Evolutionary conservation across 2,888 invertebrate genomes (phyloP).

Genomic region (Himalopsyche japonica): DNA sequence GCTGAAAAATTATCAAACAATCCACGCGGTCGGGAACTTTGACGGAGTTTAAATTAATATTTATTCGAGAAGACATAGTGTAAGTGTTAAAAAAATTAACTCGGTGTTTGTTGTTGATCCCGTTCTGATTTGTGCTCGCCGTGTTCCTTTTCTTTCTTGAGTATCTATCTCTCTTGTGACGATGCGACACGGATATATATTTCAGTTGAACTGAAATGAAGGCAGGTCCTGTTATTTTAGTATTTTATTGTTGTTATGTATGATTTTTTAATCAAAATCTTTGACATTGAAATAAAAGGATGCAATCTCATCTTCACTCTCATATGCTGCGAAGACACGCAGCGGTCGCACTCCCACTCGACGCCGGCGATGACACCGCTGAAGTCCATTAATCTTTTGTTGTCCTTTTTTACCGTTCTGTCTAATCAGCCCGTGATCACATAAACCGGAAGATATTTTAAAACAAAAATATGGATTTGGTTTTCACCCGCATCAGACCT

Average conservation of each 20-base stretch:
- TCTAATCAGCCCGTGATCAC: not conserved
- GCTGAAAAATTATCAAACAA: conserved; percentile 13
- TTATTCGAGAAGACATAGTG: conserved; percentile 38
- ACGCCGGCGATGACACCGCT: not conserved
- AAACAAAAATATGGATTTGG: not conserved
- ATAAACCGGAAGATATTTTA: not conserved
- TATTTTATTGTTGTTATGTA: conserved; percentile 25
- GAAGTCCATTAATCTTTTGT: not conserved
- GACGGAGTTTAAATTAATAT: conserved; percentile 28
- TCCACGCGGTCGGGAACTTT: conserved; percentile 19
- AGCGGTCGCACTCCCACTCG: not conserved
- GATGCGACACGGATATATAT: conserved; percentile 20
- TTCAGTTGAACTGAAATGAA: conserved; percentile 41
- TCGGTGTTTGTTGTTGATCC: conserved; percentile 40
- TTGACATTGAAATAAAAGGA: conserved; percentile 31
- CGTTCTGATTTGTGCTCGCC: conserved; percentile 31
- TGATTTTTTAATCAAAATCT: conserved; percentile 17
- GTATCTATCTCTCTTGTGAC: conserved; percentile 14
- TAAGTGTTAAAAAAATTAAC: conserved; percentile 37
- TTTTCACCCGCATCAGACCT: not conserved
- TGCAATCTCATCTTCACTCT: conserved; percentile 26
- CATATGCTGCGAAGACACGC: not conserved
- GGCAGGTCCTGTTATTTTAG: conserved; percentile 40
- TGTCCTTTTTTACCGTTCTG: not conserved
- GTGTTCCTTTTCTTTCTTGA: conserved; percentile 33